phyloP scores from a whole-genome alignment of 2,888 invertebrate species.

The Serrognathus titanus region DNA sequence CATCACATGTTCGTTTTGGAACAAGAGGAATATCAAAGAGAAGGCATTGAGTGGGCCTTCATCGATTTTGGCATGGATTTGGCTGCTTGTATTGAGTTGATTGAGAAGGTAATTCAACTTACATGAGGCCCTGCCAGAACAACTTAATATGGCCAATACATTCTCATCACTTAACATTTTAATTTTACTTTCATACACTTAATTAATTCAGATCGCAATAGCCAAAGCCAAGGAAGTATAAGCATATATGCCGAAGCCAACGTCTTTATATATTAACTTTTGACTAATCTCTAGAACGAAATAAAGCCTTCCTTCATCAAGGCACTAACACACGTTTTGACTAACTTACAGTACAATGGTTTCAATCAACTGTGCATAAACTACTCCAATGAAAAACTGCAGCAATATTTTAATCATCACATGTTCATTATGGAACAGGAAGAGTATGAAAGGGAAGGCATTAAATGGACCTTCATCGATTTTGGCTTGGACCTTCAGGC shows the following conservation, averaged over 20 bases:
- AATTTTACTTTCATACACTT: neutral
- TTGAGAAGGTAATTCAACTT: constrained; percentile 62
- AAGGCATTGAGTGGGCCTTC: constrained; percentile 90
- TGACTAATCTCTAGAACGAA: constrained; percentile 2
- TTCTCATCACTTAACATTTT: neutral
- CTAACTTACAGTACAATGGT: constrained; percentile 73
- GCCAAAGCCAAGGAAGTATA: neutral
- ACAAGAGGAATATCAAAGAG: constrained; percentile 88
- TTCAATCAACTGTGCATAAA: constrained; percentile 96
- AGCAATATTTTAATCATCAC: constrained; percentile 95
- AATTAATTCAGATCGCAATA: neutral
- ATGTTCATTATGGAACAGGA: constrained; percentile 96
- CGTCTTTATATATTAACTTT: neutral
- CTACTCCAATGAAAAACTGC: constrained; percentile 92
- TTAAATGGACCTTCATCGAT: constrained; percentile 90
- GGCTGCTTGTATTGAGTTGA: constrained; percentile 76
- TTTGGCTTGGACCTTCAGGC: constrained; percentile 92
- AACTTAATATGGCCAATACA: neutral
- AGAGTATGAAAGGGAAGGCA: constrained; percentile 89
- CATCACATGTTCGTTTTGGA: constrained; percentile 93
- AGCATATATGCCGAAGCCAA: neutral
- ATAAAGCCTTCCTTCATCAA: constrained; percentile 9
- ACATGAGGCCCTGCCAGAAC: neutral
- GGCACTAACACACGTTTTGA: constrained; percentile 4
- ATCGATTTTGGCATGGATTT: constrained; percentile 93